phyloP scores from a whole-genome alignment of 2,797 vertebrate genomes.

The Coregonus suidteri region DNA sequence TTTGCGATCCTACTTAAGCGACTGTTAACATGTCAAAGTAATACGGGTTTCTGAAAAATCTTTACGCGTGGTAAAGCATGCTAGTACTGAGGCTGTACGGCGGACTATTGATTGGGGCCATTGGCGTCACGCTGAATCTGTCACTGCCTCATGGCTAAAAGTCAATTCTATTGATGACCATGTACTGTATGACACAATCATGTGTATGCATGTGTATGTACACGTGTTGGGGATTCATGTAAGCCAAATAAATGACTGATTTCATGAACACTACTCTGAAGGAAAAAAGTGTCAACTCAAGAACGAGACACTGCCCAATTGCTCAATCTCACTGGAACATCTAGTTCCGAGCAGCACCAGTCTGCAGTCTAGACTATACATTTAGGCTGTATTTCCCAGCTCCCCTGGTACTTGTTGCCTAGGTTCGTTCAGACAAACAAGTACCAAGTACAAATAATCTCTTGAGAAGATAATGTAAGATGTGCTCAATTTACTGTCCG shows the following conservation, averaged over 20 bases:
- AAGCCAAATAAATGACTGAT: background rate
- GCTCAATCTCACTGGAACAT: background rate
- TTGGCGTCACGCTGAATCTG: conserved; percentile 59
- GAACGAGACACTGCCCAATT: background rate
- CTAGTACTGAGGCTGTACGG: too few relatives aligned
- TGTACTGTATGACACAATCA: conserved; percentile 41
- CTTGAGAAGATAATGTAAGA: background rate
- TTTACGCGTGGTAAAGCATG: background rate
- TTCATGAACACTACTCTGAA: too few relatives aligned
- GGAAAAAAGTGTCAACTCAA: conserved; percentile 5
- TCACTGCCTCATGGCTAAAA: conserved; percentile 51
- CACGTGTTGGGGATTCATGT: conserved; percentile 21
- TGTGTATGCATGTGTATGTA: conserved; percentile 24
- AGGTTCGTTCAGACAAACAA: background rate
- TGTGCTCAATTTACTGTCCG: background rate
- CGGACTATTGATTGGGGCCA: conserved; percentile 56
- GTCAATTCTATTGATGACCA: conserved; percentile 60
- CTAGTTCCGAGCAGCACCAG: background rate
- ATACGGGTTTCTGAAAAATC: conserved; percentile 7
- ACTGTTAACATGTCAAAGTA: too few relatives aligned
- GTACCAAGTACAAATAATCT: background rate
- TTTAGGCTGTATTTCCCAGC: background rate
- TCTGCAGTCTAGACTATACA: background rate
- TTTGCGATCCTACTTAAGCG: too few relatives aligned
- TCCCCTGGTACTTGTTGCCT: background rate